Evolutionary conservation across 2,797 vertebrate genomes (phyloP), one percentile per base, ranked within the genome.

Genomic region (Chelon labrosus): DNA sequence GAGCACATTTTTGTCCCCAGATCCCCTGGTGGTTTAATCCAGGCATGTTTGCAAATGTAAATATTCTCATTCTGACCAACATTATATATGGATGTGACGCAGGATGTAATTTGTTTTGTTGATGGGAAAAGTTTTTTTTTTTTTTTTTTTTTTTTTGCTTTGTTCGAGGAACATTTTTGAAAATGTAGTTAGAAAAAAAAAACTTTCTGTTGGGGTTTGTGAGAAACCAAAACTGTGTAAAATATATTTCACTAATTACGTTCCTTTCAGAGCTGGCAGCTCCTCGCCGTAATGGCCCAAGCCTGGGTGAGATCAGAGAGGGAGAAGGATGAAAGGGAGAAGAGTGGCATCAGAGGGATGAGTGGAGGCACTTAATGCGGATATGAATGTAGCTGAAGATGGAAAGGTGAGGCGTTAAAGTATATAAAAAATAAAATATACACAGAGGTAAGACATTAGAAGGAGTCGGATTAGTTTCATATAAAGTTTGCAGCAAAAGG

Each of bases 221-320:
- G 61, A n/a, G 75, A 73, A 75, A 70, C 62, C 27, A 64, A 54
- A 50, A 62, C 67, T 61, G 70, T 58, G 73, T 79, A 76, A 78
- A 83, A 79, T 79, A 77, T 65, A 60, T 81, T 79, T 58, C 46
- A 50, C 79, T 84, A 79, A 84, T 75, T 67, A 81, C 59, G 42
- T 81, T 81, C 14, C 67, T 73, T 61, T 61, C n/a, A 0, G 47
- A 73, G 83, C 41, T 69, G 73, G 68, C 56, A 67, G 78, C 73
- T 61, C 42, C 4, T 70, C 35, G 10, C 56, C 64, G 38, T 69
- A 71, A 87, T 65, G 75, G 76, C 55, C 61, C 37, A 10, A 39
- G 70, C 64, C 65, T 10, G 56, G 64, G 51, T 37, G 61, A 85
- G 68, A 86, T 88, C 80, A 80, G 78, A 87, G 75, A 70, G 69